Conservation (phyloP, 2,113 vertebrate genomes). For the mouse (Mus musculus) region GRCm39 chr19:24588501-24589000, state of each 20-base stretch:
- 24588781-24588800: not conserved
- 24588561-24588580: not conserved
- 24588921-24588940: not conserved
- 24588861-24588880: not conserved
- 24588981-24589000: conserved; percentile 36
- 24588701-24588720: not conserved
- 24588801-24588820: not conserved
- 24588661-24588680: not conserved
- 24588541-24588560: not conserved
- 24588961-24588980: not conserved
- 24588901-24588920: conserved; percentile 11
- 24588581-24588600: not conserved
- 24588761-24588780: not conserved
- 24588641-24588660: not conserved
- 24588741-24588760: not conserved
- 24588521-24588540: not conserved
- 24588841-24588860: not conserved
- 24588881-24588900: not conserved
- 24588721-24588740: not conserved
- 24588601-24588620: not conserved
- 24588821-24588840: not conserved
- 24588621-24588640: not conserved
- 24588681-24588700: not conserved
- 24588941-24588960: not conserved
- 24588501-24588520: not conserved